These are phyloP conservation scores for Drosophila melanogaster DNA, from an alignment of 1,140 invertebrate species.

Conservation along the genomic window Release_6_plus_ISO1_MT NT_033779.5:16074001-16074500, in stretches of 20 bases:
- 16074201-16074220: slow-evolving; percentile 40
- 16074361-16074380: slow-evolving; percentile 22
- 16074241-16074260: neutral
- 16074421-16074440: slow-evolving; percentile 43
- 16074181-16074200: slow-evolving; percentile 60
- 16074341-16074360: slow-evolving; percentile 56
- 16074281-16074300: slow-evolving; percentile 66
- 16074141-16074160: slow-evolving; percentile 50
- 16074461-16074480: slow-evolving; percentile 61
- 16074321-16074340: slow-evolving; percentile 50
- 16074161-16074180: slow-evolving; percentile 63
- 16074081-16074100: slow-evolving; percentile 14
- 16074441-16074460: slow-evolving; percentile 48
- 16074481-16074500: slow-evolving; percentile 52
- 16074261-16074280: slow-evolving; percentile 27
- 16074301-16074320: slow-evolving; percentile 43
- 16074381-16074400: slow-evolving; percentile 13
- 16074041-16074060: neutral
- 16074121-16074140: slow-evolving; percentile 36
- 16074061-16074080: neutral
- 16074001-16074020: neutral
- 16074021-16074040: slow-evolving; percentile 11
- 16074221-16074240: slow-evolving; percentile 8
- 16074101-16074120: slow-evolving; percentile 25
- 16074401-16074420: slow-evolving; percentile 4